Base-by-base conservation (phyloP, 1,140 invertebrate species). In the Brachionus paranguensis region DNA sequence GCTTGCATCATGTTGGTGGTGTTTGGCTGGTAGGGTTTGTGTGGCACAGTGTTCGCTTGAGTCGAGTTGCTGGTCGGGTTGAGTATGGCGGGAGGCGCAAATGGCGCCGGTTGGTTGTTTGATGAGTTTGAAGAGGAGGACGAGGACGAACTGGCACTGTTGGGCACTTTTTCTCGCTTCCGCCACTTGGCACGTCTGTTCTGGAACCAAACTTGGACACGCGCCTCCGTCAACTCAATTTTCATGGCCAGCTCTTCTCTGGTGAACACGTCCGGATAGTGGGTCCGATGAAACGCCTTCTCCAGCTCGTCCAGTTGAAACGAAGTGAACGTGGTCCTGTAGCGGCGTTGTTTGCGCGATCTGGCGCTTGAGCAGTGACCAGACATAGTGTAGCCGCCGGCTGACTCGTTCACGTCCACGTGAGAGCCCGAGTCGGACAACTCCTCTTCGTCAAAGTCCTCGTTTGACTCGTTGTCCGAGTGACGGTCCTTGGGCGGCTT, bases 141-240 rank as follows among this genome's bases (percentile, higher is more conserved):
- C 10, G 78, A 81, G 11, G 78, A 81, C 41, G 78, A 60, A 17
- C 53, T 43, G 24, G 50, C 78, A 29, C 96, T 98, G 11, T 76
- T 76, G 24, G 72, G 72, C 6, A 53, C 47, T 90, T 99, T 96
- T 89, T 99, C 97, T 89, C 96, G 97, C 91, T 99, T 99, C 79
- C 97, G 92, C 95, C 97, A 99, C 90, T 99, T 99, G 14, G 97
- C 97, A 74, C 97, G 91, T 78, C 97, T 92, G 90, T 99, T 99
- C 92, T 99, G 98, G 91, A 99, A 99, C 96, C 97, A 98, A 84
- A 99, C 97, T 91, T 98, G 96, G 85, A 99, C 97, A 89, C 97
- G 92, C 87, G 95, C 97, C 90, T 99, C 97, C 86, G 98, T 96
- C 72, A 99, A 92, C 87, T 98, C 96, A 55, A 99, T 92, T 87